These are phyloP conservation scores for Cepphus grylle DNA, from an alignment of 2,113 vertebrate species.

Conservation along the genomic window DNA sequence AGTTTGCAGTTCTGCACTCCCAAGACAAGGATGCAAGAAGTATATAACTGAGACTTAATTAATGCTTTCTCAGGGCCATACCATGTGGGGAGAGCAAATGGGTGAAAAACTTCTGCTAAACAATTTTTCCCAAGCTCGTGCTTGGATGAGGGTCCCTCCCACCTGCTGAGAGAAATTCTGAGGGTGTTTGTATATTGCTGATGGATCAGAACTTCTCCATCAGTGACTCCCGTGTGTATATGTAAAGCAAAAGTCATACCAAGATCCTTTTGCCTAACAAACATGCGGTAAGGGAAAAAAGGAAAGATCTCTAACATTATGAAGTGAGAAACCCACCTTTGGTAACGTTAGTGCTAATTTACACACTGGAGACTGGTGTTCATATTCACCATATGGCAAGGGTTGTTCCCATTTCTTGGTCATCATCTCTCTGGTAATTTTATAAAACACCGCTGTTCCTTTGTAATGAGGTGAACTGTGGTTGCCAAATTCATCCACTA, in stretches of 20 bases:
- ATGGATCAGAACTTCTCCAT: not conserved
- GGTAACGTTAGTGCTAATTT: constrained; percentile 82
- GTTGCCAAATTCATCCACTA: constrained; percentile 86
- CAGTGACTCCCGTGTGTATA: not conserved
- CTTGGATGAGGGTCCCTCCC: not conserved
- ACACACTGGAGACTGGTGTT: constrained; percentile 75
- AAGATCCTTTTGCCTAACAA: not conserved
- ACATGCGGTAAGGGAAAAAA: not conserved
- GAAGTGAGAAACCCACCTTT: constrained; percentile 72
- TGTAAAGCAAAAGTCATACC: not conserved
- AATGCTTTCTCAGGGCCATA: not conserved
- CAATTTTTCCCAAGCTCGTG: not conserved
- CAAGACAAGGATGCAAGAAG: not conserved
- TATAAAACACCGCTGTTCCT: constrained; percentile 78
- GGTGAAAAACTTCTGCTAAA: not conserved
- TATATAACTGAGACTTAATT: not conserved
- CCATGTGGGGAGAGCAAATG: not conserved
- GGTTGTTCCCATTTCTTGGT: constrained; percentile 51
- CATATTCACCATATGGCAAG: not conserved
- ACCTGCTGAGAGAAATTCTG: not conserved
- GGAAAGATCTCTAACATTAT: not conserved
- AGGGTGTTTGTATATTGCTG: not conserved
- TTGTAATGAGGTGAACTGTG: constrained; percentile 87
- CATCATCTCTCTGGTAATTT: constrained; percentile 73
- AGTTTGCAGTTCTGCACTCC: not conserved